Evolutionary conservation across 2,888 invertebrate genomes (phyloP), one percentile per base, ranked within the genome.

Genomic region (Epirrhoe alternata): DNA sequence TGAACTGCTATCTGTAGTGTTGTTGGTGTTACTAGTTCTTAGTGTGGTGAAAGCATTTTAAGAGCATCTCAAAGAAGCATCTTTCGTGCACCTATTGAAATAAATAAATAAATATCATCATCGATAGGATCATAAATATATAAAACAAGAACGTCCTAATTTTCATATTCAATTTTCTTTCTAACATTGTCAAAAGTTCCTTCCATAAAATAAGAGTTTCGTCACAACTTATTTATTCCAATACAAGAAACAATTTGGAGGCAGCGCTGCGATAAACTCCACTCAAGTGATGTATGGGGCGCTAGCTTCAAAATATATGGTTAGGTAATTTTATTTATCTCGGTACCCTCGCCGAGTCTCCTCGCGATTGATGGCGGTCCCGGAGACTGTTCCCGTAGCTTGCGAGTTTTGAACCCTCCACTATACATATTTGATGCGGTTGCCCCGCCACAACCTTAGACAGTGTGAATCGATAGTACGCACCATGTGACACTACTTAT

Each of bases 381-480:
- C 73, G 66, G 83, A 80, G 80, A 71, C 74, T 73, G 61, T 56
- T 67, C 64, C 67, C 59, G 68, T 71, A 72, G 73, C 64, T 69
- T 71, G 75, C 75, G 77, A 77, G 79, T 75, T 77, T 74, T 77
- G 77, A 79, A 83, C 77, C 77, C 74, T 75, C 73, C 72, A 77
- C 78, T 78, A 85, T 88, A 85, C 87, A 88, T 88, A 87, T 87
- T 87, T 84, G 80, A 87, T 87, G 84, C 77, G 74, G 71, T 70
- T 77, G 76, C 71, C 74, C 74, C 68, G 74, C 73, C 68, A 75
- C 73, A 79, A 72, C 74, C 74, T 73, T 73, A 77, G 72, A 75
- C 72, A 76, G 74, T 75, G 74, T 71, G 82, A 86, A 87, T 87
- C 87, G 79, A 87, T 87, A 86, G 78, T 70, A 74, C 77, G 80